Evolutionary conservation across 2,888 invertebrate species (phyloP), one percentile per base, ranked within the genome.

Genomic region (Nomada ruficornis): DNA sequence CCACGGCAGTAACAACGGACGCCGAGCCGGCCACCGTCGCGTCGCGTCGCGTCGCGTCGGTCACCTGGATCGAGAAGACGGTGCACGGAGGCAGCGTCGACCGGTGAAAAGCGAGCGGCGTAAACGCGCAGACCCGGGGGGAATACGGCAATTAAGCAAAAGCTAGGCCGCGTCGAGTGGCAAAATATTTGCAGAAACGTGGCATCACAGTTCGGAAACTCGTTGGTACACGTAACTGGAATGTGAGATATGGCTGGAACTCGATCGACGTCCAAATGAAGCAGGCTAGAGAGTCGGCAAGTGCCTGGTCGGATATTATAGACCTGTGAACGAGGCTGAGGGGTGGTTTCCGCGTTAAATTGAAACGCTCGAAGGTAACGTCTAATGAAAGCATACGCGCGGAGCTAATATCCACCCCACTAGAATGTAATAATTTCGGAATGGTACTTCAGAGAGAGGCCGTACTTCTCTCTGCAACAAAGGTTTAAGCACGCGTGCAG

Each of bases 351-450:
- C 86, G 89, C 89, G 92, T 90, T 92, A 92, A 93, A 93, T 93
- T 92, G 92, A 93, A 92, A 92, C 91, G 92, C 91, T 92, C 92
- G 92, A 92, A 91, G 93, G 92, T 92, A 93, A 92, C 91, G 91
- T 92, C 93, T 93, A 93, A 93, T 93, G 93, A 93, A 93, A 93
- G 93, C 92, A 92, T 90, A 92, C 90, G 91, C 90, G 90, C 89
- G 85, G 84, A 88, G 90, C 91, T 91, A 92, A 92, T 92, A 91
- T 90, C 89, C 86, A 89, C 90, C 89, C 90, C 89, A 90, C 92
- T 91, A 92, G 93, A 93, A 93, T 91, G 93, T 93, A 92, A 92
- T 93, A 93, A 93, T 93, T 93, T 91, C 90, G 85, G 88, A 92
- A 92, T 92, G 91, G 89, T 91, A 90, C 92, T 92, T 91, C 89